phyloP scores from a whole-genome alignment of 2,888 invertebrate genomes.

The Agrochola macilenta region DNA sequence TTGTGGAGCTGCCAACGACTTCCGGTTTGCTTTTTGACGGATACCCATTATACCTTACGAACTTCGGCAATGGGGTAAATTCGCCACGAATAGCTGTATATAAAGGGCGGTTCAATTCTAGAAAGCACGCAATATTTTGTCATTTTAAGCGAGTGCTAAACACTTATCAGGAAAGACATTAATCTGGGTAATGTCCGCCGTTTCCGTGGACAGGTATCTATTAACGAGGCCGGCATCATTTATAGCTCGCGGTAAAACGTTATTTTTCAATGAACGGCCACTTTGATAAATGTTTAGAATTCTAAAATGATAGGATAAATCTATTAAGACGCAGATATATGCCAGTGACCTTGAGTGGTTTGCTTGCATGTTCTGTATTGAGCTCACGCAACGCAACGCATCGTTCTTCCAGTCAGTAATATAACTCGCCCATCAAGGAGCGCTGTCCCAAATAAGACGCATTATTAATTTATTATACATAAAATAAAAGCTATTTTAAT shows the following conservation, averaged over 20 bases:
- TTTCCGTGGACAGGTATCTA: conserved; percentile 62
- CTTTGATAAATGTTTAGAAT: conserved; percentile 8
- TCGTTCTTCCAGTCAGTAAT: no score
- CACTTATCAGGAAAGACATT: conserved; percentile 68
- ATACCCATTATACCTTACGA: conserved; percentile 61
- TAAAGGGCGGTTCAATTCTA: conserved; percentile 69
- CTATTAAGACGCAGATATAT: no score
- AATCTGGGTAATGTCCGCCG: conserved; percentile 64
- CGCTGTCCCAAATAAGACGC: no score
- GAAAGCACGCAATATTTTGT: conserved; percentile 72
- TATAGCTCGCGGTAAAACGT: conserved; percentile 36
- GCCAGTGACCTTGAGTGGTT: no score
- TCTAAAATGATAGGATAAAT: not conserved
- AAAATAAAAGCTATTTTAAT: no score
- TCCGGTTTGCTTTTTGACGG: conserved; percentile 72
- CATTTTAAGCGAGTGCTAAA: conserved; percentile 68
- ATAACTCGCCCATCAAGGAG: no score
- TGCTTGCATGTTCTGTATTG: no score
- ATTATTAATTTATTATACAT: no score
- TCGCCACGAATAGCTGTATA: conserved; percentile 64
- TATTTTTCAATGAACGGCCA: conserved; percentile 32
- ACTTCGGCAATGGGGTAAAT: conserved; percentile 60
- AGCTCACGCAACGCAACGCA: no score
- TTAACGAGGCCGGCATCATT: conserved; percentile 52
- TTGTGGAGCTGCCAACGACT: conserved; percentile 73